Evolutionary conservation across 2,888 invertebrate species (phyloP).

Genomic region (Ophioninae sp.): DNA sequence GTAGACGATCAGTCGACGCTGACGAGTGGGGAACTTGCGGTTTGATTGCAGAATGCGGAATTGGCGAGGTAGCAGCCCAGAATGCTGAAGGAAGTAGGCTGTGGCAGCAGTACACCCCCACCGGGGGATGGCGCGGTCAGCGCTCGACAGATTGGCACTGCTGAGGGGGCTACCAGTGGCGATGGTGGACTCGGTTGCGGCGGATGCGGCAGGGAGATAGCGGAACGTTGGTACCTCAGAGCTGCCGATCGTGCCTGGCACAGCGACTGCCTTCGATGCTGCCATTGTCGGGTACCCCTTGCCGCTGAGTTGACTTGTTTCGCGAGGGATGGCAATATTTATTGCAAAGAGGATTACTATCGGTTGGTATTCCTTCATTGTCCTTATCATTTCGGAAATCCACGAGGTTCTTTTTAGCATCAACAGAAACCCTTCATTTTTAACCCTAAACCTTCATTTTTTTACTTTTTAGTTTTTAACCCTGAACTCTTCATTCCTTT

Average conservation of each 20-base stretch:
- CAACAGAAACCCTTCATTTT: no score
- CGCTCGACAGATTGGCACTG: slow-evolving; percentile 78
- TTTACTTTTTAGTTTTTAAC: no score
- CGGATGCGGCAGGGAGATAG: slow-evolving; percentile 85
- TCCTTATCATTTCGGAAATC: no score
- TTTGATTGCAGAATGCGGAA: slow-evolving; percentile 63
- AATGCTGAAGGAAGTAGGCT: slow-evolving; percentile 87
- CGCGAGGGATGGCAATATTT: slow-evolving; percentile 93
- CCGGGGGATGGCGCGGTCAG: slow-evolving; percentile 81
- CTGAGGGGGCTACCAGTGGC: slow-evolving; percentile 73
- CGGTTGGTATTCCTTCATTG: slow-evolving; percentile 84
- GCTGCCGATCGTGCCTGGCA: slow-evolving; percentile 96
- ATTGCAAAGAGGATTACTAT: slow-evolving; percentile 97
- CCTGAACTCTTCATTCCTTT: no score
- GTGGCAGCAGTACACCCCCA: slow-evolving; percentile 81
- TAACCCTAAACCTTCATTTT: no score
- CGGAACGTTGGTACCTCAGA: slow-evolving; percentile 87
- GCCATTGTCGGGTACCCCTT: slow-evolving; percentile 91
- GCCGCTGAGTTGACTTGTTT: slow-evolving; percentile 95
- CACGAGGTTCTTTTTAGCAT: no score
- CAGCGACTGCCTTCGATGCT: slow-evolving; percentile 91
- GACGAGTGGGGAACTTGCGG: neutral
- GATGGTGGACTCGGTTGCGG: slow-evolving; percentile 81
- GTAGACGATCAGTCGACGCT: neutral
- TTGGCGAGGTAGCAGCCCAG: slow-evolving; percentile 64